These are phyloP conservation scores for Octodonta nipae DNA, from an alignment of 2,888 invertebrate genomes.

Conservation along the genomic window DNA sequence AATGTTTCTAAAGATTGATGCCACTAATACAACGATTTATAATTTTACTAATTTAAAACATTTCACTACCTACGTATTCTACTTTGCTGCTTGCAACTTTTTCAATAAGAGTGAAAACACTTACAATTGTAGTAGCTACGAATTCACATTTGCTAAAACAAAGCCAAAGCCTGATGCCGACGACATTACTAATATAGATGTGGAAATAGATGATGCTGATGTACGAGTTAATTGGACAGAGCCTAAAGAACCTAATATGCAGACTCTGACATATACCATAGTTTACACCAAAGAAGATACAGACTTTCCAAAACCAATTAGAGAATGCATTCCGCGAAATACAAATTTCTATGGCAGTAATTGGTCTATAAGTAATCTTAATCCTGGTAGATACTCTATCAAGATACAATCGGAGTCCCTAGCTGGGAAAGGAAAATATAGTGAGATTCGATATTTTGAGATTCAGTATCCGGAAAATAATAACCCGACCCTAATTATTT, in stretches of 20 bases:
- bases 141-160: constrained; percentile 40
- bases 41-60: constrained; percentile 37
- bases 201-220: constrained; percentile 10
- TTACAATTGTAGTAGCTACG: constrained; percentile 38
- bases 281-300: constrained; percentile 37
- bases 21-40: constrained; percentile 17
- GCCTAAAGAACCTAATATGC: constrained; percentile 51
- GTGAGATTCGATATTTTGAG: constrained; percentile 18
- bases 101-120: constrained; percentile 42
- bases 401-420: constrained; percentile 46
- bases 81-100: constrained; percentile 48
- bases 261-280: constrained; percentile 49
- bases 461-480: too few species aligned
- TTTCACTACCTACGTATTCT: constrained; percentile 46
- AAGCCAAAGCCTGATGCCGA: constrained; percentile 32
- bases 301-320: constrained; percentile 28
- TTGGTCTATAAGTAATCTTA: constrained; percentile 24
- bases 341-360: neutral
- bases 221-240: constrained; percentile 41
- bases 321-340: constrained; percentile 38
- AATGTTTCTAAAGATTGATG: constrained; percentile 1
- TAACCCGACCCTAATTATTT: constrained; percentile 6
- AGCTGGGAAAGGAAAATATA: constrained; percentile 40
- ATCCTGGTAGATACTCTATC: constrained; percentile 43
- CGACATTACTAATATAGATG: constrained; percentile 15